Evolutionary conservation across 1,140 invertebrate species (phyloP).

Genomic region (Dufourea novaeangliae): DNA sequence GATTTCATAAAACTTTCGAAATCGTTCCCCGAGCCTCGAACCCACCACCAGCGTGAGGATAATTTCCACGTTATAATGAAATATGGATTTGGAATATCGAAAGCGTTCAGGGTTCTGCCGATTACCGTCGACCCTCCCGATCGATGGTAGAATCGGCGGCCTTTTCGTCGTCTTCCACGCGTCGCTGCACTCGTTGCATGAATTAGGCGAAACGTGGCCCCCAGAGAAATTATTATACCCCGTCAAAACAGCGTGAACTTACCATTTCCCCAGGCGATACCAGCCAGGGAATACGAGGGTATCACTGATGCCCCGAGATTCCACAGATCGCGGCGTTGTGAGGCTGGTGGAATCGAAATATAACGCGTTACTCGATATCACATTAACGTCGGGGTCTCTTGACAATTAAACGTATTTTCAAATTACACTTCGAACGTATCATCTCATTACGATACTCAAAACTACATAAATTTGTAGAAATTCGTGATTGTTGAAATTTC

Average conservation of each 20-base stretch:
- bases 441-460: no score
- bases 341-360: conserved; percentile 10
- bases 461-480: no score
- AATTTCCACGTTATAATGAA: conserved; percentile 43
- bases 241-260: conserved; percentile 62
- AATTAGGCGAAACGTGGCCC: conserved; percentile 38
- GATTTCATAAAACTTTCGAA: conserved; percentile 27
- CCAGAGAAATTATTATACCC: conserved; percentile 64
- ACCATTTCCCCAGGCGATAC: conserved; percentile 30
- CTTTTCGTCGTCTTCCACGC: not conserved
- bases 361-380: conserved; percentile 5
- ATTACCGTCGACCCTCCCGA: conserved; percentile 12
- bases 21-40: not conserved
- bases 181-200: not conserved
- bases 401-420: not conserved
- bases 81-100: conserved; percentile 42
- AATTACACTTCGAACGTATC: not conserved
- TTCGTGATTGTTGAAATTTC: no score
- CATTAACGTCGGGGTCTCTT: not conserved
- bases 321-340: no score
- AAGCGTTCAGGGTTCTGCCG: not conserved
- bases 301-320: conserved; percentile 38
- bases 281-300: conserved; percentile 40
- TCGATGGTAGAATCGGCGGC: conserved; percentile 28
- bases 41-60: not conserved